Percentiles rank a stretch among this genome's conserved stretches.
phyloP scores from a whole-genome alignment of 1,140 invertebrate genomes.

The Cecropterus lyciades region DNA sequence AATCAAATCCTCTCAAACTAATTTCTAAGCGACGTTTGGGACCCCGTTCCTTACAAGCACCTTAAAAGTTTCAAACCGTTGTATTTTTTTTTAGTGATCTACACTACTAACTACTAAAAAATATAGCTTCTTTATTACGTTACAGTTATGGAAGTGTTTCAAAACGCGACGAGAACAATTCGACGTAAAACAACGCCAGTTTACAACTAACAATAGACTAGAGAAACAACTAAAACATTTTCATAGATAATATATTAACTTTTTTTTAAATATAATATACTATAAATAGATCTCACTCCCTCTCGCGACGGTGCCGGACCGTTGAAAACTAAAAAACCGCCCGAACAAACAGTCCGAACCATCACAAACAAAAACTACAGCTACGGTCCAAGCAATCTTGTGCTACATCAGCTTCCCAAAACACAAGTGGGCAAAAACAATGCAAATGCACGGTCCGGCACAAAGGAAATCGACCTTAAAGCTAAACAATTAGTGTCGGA shows the following conservation, averaged over 20 bases:
- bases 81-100: conserved; percentile 44
- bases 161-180: conserved; percentile 55
- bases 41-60: conserved; percentile 65
- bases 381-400: conserved; percentile 32
- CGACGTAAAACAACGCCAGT: conserved; percentile 48
- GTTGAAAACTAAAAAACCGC: conserved; percentile 30
- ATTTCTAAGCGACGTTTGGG: conserved; percentile 55
- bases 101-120: conserved; percentile 61
- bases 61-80: conserved; percentile 55
- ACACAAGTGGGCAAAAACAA: conserved; percentile 22
- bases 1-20: conserved; percentile 73
- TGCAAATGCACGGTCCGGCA: conserved; percentile 48
- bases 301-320: conserved; percentile 39
- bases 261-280: conserved; percentile 45
- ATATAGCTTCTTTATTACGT: conserved; percentile 64
- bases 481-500: conserved; percentile 72
- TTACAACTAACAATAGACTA: conserved; percentile 72
- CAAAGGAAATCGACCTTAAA: conserved; percentile 72
- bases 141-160: conserved; percentile 69
- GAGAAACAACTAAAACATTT: conserved; percentile 73
- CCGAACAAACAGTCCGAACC: conserved; percentile 46
- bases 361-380: conserved; percentile 49
- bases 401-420: too few species aligned
- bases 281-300: conserved; percentile 65
- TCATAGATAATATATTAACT: conserved; percentile 61